These are phyloP conservation scores for Parazoanthus atlanticus DNA, from an alignment of 92 coral and sea anemone species.

Conservation along the genomic window DNA sequence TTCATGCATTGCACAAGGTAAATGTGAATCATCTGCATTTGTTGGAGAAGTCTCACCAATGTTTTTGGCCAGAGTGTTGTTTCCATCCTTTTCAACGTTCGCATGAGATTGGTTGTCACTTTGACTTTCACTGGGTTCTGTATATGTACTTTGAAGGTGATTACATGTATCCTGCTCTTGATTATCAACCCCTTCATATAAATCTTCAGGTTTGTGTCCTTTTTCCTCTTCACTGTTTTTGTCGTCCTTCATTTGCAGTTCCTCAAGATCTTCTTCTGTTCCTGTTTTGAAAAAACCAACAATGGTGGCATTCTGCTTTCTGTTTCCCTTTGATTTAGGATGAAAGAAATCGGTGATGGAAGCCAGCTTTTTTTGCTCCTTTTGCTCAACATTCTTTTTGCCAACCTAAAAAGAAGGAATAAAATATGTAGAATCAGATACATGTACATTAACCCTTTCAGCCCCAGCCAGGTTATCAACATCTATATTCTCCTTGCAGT, in stretches of 20 bases:
- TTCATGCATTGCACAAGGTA: background rate
- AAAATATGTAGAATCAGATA: background rate
- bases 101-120: background rate
- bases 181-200: background rate
- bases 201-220: background rate
- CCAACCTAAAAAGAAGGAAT: background rate
- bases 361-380: background rate
- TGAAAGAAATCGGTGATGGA: conserved; percentile 25
- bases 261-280: background rate
- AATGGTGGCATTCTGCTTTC: conserved; percentile 11
- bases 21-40: background rate
- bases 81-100: background rate
- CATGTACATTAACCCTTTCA: too few species aligned
- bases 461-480: too few species aligned
- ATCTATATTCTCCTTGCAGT: too few species aligned
- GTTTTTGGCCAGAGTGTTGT: background rate
- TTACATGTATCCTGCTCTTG: background rate
- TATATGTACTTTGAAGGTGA: background rate
- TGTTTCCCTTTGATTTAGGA: background rate
- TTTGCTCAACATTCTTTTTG: background rate
- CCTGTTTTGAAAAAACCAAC: conserved; percentile 2
- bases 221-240: background rate
- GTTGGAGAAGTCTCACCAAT: background rate
- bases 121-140: background rate
- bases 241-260: background rate